Evolutionary conservation across 1,140 invertebrate species (phyloP), one percentile per base, ranked within the genome.

Genomic region (Sarcophaga bullata): DNA sequence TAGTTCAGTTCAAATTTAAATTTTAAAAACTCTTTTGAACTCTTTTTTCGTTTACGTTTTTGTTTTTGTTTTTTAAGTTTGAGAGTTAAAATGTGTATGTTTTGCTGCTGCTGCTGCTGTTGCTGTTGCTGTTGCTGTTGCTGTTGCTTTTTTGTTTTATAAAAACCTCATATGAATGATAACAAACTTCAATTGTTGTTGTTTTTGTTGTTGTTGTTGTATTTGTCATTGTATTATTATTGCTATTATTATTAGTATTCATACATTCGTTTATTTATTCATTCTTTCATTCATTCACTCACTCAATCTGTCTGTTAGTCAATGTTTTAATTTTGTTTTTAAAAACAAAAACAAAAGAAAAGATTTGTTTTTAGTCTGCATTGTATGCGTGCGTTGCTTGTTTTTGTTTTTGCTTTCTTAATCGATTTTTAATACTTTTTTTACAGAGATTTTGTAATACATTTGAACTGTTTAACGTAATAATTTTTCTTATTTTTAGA

Each of bases 371-470:
- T 37, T 37, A 37, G 25, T 37, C 4, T 37, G 1, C 25, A 19
- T 19, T 68, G n/a, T 19, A 17, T 19, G 62, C 6, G 62, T 68
- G n/a, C n/a, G n/a, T n/a, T n/a, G n/a, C n/a, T n/a, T n/a, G n/a
- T 9, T 0, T 19, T 25, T 58, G 15, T 58, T n/a, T 13, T 13
- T 52, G 17, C 19, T 19, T 19, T 68, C 19, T 68, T 9, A 68
- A 68, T 68, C 17, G 62, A 25, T 68, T 68, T 68, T 68, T 19
- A 68, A 68, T 68, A 68, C 17, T 68, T 62, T 62, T 68, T 62
- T 68, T 68, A 25, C 62, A 68, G 8, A 19, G 62, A 37, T 68
- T 68, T 68, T 68, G 62, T 68, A 68, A 68, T 9, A 68, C 17
- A 9, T 68, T 68, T 25, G 5, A 68, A 68, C 17, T 68, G 8